Percentiles rank a stretch among this genome's conserved stretches.
phyloP scores from a whole-genome alignment of 2,797 vertebrate genomes.

The Tinamus major region DNA sequence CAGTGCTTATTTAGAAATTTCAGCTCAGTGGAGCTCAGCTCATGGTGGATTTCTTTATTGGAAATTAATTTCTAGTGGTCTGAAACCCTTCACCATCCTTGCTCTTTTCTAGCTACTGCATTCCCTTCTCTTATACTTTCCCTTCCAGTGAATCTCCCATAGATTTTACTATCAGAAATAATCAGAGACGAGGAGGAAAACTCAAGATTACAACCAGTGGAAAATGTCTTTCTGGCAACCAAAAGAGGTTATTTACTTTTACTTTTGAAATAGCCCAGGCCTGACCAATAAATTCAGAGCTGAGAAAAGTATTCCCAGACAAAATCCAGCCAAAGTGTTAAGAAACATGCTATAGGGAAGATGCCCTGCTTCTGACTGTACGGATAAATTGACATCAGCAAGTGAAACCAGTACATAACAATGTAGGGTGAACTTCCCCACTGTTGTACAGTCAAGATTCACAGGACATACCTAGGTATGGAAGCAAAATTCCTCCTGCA shows the following conservation, averaged over 20 bases:
- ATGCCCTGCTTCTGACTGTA: neutral
- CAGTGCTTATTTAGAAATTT: neutral
- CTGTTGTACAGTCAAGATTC: neutral
- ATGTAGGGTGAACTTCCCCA: neutral
- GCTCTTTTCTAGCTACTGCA: neutral
- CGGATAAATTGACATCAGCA: neutral
- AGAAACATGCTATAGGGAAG: neutral
- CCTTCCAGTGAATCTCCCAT: neutral
- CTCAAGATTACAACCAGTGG: neutral
- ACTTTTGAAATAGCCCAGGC: neutral
- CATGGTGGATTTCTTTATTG: neutral
- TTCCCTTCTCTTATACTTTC: neutral
- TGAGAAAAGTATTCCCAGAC: neutral
- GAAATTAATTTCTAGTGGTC: neutral
- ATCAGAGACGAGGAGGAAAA: neutral
- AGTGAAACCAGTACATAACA: neutral
- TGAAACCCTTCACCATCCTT: neutral
- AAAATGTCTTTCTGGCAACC: neutral
- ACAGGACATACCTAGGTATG: fast-evolving
- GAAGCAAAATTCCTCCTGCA: neutral
- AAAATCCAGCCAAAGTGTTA: neutral
- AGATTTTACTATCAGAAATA: neutral
- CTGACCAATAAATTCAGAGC: neutral
- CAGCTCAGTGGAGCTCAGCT: neutral
- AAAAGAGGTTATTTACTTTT: neutral